Base-by-base conservation (phyloP, 2,113 vertebrate species). In the Periophthalmodon schlosseri region DNA sequence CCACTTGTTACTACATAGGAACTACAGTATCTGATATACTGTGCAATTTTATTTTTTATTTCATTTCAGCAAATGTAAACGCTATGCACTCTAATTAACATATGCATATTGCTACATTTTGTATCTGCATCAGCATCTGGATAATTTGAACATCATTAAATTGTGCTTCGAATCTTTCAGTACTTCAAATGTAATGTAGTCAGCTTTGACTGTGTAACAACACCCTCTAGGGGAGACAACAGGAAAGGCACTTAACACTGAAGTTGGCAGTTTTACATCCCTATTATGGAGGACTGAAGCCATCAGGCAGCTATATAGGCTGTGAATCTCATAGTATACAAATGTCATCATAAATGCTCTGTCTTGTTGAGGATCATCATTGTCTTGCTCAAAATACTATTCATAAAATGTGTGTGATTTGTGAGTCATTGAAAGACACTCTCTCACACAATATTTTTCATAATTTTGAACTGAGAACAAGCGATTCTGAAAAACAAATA, bases 211-310 rank as follows among this genome's bases (percentile, higher is more conserved):
- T 66, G 61, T 77, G 68, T 80, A 77, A 76, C 80, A 69, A 70
- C 15, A 14, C 61, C 69, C 36, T 74, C 68, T 21, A 65, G 14
- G 21, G 74, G 24, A 61, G 58, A 46, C n/a, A 56, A 69, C 6
- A 13, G 58, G 13, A 36, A 65, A 16, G 58, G 18, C 80, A 57
- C 33, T 34, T 58, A 34, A 68, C 24, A 65, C 54, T 46, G 44
- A 78, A 73, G 23, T 80, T 82, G 77, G 79, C 77, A 77, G 68
- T 73, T 58, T 58, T 36, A 80, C 72, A 71, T 79, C 74, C 75
- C 57, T 76, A 65, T 24, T 60, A 54, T 14, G 68, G 5, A 57
- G 47, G 18, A 56, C 28, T 0, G 12, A 72, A 63, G 61, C 21
- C 4, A 68, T 70, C 8, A 47, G 60, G 21, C 7, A 20, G 18